Evolutionary conservation across 2,797 vertebrate species (phyloP).

Genomic region (Sebastiscus tertius): DNA sequence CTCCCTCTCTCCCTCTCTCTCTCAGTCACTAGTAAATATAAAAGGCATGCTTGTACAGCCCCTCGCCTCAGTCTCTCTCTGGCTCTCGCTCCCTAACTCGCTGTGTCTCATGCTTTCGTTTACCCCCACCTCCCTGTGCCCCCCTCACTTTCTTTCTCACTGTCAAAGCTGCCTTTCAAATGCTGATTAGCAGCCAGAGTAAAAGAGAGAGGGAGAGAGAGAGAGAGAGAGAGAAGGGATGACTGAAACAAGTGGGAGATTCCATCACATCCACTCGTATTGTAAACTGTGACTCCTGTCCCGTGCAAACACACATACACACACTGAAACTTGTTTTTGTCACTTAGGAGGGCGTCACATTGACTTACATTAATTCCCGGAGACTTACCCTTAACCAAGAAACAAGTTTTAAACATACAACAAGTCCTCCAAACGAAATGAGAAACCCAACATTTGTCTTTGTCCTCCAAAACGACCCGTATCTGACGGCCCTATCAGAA

Average conservation of each 20-base stretch:
- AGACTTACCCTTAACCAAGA: background rate
- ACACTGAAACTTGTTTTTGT: slow-evolving; percentile 28
- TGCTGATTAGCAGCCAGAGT: slow-evolving; percentile 87
- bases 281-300: slow-evolving; percentile 72
- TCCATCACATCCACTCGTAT: slow-evolving; percentile 79
- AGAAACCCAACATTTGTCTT: background rate
- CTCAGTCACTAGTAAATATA: slow-evolving; percentile 86
- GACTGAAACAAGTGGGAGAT: slow-evolving; percentile 83
- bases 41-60: slow-evolving; percentile 88
- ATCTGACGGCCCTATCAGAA: background rate
- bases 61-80: slow-evolving; percentile 79
- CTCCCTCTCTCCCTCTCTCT: slow-evolving; percentile 52
- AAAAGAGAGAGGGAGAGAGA: slow-evolving; percentile 61
- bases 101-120: slow-evolving; percentile 82
- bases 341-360: background rate
- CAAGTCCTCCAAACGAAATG: background rate
- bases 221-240: slow-evolving; percentile 55
- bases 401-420: background rate
- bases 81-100: slow-evolving; percentile 77
- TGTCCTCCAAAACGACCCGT: background rate
- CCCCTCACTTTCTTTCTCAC: slow-evolving; percentile 84
- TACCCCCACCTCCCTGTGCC: slow-evolving; percentile 68
- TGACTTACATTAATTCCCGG: background rate
- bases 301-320: slow-evolving; percentile 55
- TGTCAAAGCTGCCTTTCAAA: slow-evolving; percentile 89